Percentiles rank a stretch among this genome's conserved stretches.
Evolutionary conservation across 2,888 invertebrate genomes (phyloP).

Genomic region (Agapostemon virescens): DNA sequence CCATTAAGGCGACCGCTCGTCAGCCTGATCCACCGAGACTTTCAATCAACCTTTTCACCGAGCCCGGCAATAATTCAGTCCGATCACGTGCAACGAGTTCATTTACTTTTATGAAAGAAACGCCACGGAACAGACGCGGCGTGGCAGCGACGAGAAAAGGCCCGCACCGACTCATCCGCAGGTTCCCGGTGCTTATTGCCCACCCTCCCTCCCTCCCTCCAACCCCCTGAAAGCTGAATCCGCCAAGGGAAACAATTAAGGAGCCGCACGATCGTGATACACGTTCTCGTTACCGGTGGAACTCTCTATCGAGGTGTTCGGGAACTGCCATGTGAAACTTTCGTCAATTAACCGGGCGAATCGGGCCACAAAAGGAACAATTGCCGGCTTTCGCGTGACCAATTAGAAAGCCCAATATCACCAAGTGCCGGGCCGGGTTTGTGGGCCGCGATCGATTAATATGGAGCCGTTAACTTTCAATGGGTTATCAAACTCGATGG

Average conservation of each 20-base stretch:
- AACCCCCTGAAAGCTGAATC: conserved; percentile 16
- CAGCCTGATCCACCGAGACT: conserved; percentile 33
- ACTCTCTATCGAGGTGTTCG: conserved; percentile 54
- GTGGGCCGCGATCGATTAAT: conserved; percentile 22
- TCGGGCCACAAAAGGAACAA: conserved; percentile 59
- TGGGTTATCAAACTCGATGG: neutral
- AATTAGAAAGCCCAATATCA: conserved; percentile 53
- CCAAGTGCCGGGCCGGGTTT: conserved; percentile 14
- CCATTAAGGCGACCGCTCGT: conserved; percentile 39
- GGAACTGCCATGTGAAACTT: conserved; percentile 46
- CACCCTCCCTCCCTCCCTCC: neutral
- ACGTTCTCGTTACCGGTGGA: conserved; percentile 57
- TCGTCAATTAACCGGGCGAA: conserved; percentile 62
- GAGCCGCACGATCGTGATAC: conserved; percentile 62
- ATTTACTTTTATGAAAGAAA: conserved; percentile 73
- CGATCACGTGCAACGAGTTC: conserved; percentile 73
- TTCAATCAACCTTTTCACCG: conserved; percentile 59
- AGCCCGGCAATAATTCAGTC: conserved; percentile 61
- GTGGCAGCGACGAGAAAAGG: conserved; percentile 15
- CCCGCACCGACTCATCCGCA: conserved; percentile 36
- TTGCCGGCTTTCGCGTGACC: conserved; percentile 31
- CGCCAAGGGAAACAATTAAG: conserved; percentile 65
- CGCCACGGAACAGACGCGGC: conserved; percentile 31
- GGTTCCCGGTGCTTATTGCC: conserved; percentile 58
- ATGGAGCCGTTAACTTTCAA: conserved; percentile 22